phyloP scores from a whole-genome alignment of 1,140 invertebrate species.

The Drosophila seguyi region DNA sequence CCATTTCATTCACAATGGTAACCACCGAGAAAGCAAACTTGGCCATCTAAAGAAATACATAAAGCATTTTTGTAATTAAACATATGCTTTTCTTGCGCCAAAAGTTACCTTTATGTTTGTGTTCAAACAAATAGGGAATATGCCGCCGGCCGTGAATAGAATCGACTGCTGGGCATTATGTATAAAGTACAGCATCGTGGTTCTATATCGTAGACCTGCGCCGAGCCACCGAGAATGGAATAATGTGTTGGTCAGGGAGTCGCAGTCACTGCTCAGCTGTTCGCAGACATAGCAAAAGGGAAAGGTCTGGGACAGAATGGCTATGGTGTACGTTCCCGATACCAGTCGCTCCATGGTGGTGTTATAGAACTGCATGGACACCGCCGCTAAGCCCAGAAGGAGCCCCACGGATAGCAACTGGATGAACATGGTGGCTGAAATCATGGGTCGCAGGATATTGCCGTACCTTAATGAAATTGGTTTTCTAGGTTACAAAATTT shows the following conservation, averaged over 20 bases:
- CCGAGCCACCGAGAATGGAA: conserved; percentile 47
- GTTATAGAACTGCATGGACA: conserved; percentile 34
- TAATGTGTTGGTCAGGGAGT: conserved; percentile 1
- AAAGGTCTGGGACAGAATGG: conserved; percentile 30
- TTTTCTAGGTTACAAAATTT: background rate
- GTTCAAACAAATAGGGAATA: conserved; percentile 35
- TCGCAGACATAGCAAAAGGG: conserved; percentile 48
- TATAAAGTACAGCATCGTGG: conserved; percentile 35
- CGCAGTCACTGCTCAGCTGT: conserved; percentile 15
- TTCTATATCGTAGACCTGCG: conserved; percentile 23
- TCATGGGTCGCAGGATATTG: conserved; percentile 32
- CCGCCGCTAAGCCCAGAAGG: conserved; percentile 24
- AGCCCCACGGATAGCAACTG: conserved; percentile 34
- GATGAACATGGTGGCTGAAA: conserved; percentile 41
- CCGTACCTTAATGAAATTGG: conserved; percentile 10
- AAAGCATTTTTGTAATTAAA: background rate
- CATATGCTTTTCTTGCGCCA: background rate
- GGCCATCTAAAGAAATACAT: conserved; percentile 23
- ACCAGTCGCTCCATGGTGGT: conserved; percentile 16
- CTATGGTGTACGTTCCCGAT: conserved; percentile 14
- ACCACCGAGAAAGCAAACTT: conserved; percentile 54
- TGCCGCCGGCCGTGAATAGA: conserved; percentile 32
- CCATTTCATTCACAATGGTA: conserved; percentile 34
- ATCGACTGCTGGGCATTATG: conserved; percentile 39
- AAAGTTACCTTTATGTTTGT: conserved; percentile 36